A percentile compares a stretch with the other conserved stretches of the same genome.
These are phyloP conservation scores for Octodon degus DNA, from an alignment of 2,113 vertebrate genomes.

Conservation along the genomic window DNA sequence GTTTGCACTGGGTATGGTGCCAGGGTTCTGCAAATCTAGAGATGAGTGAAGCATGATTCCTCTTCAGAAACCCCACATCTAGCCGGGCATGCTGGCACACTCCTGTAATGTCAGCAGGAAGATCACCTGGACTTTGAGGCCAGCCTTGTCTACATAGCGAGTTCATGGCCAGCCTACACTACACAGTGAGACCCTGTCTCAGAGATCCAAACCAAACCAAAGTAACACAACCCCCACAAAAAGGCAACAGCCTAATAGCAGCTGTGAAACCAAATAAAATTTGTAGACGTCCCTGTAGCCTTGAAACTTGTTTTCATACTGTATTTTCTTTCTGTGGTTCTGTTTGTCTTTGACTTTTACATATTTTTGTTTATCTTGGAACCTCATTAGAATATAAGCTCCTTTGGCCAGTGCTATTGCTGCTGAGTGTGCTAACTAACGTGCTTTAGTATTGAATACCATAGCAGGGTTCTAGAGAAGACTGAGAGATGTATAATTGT, in stretches of 20 bases:
- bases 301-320: conserved; percentile 42
- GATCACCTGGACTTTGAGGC: neutral
- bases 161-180: neutral
- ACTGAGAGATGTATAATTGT: conserved; percentile 40
- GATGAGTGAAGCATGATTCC: conserved; percentile 15
- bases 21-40: neutral
- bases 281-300: neutral
- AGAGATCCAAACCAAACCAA: neutral
- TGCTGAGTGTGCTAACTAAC: neutral
- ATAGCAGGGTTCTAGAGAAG: conserved; percentile 23
- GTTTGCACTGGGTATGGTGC: neutral
- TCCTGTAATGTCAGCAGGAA: neutral
- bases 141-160: neutral
- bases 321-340: conserved; percentile 40
- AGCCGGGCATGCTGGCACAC: neutral
- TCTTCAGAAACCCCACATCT: conserved; percentile 4
- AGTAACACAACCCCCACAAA: neutral
- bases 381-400: conserved; percentile 2
- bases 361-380: conserved; percentile 28
- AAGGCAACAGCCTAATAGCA: conserved; percentile 8
- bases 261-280: neutral
- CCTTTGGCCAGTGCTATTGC: conserved; percentile 38
- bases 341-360: conserved; percentile 6
- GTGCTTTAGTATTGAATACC: conserved; percentile 43
- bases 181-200: neutral